phyloP scores from a whole-genome alignment of 1,140 invertebrate genomes.

The Sitophilus oryzae region DNA sequence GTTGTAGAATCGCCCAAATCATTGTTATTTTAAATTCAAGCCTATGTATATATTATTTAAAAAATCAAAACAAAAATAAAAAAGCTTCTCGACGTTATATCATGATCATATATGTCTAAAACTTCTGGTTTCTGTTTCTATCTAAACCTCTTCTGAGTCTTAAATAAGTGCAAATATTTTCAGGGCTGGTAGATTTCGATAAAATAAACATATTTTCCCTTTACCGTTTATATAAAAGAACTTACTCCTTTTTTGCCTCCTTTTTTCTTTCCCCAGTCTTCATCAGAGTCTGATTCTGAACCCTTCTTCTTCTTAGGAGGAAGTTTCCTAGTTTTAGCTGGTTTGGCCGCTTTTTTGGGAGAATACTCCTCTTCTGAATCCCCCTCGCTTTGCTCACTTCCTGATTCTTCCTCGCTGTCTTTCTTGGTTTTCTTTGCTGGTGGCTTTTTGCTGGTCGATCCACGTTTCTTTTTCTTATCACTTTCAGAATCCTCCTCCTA shows the following conservation, averaged over 20 bases:
- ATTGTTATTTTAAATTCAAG: too few relatives aligned
- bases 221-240: conserved; percentile 11
- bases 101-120: too few relatives aligned
- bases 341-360: conserved; percentile 54
- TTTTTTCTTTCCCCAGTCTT: conserved; percentile 67
- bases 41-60: too few relatives aligned
- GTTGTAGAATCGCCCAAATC: too few relatives aligned
- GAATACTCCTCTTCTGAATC: conserved; percentile 65
- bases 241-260: conserved; percentile 46
- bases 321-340: conserved; percentile 43
- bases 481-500: conserved; percentile 51
- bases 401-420: conserved; percentile 55
- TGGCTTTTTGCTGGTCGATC: conserved; percentile 50
- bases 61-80: not conserved
- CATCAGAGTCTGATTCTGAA: conserved; percentile 68
- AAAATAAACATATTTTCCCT: not conserved
- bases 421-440: conserved; percentile 53
- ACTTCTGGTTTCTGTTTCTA: too few relatives aligned
- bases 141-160: too few relatives aligned
- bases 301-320: conserved; percentile 63
- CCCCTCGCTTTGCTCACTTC: conserved; percentile 54
- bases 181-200: not conserved
- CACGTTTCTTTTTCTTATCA: conserved; percentile 57
- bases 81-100: too few relatives aligned
- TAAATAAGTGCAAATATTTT: too few relatives aligned